phyloP scores from a whole-genome alignment of 2,888 invertebrate genomes.

The Heliconius aoede region DNA sequence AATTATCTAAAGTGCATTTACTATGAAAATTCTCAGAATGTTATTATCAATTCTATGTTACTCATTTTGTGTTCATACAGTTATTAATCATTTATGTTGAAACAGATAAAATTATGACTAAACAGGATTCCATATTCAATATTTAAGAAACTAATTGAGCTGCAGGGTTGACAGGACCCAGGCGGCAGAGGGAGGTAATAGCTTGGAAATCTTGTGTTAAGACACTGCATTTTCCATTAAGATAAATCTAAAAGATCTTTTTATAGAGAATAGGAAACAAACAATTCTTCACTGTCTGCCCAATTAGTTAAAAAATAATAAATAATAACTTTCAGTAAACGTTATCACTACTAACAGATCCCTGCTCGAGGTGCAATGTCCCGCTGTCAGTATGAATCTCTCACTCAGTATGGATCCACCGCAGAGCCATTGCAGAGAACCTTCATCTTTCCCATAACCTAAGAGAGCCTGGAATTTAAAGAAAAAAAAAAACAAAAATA shows the following conservation, averaged over 20 bases:
- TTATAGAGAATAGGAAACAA: too few relatives aligned
- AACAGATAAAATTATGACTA: background rate
- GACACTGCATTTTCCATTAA: too few relatives aligned
- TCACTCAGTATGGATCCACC: conserved; percentile 63
- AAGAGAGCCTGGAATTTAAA: conserved; percentile 57
- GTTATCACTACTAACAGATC: conserved; percentile 50
- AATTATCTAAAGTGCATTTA: background rate
- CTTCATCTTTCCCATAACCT: conserved; percentile 53
- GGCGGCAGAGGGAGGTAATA: too few relatives aligned
- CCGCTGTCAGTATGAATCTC: conserved; percentile 61
- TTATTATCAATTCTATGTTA: background rate
- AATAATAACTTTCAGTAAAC: too few relatives aligned
- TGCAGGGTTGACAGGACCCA: too few relatives aligned
- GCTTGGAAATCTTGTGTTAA: too few relatives aligned
- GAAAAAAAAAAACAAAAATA: background rate
- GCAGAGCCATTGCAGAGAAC: conserved; percentile 55
- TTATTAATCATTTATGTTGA: background rate
- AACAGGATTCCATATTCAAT: background rate
- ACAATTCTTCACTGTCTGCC: too few relatives aligned
- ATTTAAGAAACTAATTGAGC: too few relatives aligned
- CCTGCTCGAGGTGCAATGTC: conserved; percentile 57
- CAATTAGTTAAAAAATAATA: too few relatives aligned
- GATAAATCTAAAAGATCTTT: too few relatives aligned
- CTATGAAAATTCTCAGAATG: background rate
- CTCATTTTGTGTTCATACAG: background rate